These are phyloP conservation scores for Galerucella calmariensis DNA, from an alignment of 2,888 invertebrate species.

Conservation along the genomic window DNA sequence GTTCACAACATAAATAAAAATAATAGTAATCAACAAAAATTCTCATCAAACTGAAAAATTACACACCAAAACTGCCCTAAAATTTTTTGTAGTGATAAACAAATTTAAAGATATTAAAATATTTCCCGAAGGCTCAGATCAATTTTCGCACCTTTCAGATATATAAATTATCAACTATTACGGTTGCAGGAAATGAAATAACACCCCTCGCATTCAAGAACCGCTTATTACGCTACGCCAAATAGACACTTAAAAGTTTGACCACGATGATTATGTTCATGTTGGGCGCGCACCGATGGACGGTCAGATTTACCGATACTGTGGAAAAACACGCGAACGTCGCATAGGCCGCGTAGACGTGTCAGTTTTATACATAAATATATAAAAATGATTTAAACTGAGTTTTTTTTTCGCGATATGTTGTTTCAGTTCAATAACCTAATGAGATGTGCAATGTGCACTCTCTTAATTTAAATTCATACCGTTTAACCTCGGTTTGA, in stretches of 20 bases:
- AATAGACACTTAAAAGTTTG: conserved; percentile 34
- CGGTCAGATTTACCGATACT: conserved; percentile 34
- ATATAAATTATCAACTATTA: conserved; percentile 27
- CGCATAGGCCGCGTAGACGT: conserved; percentile 16
- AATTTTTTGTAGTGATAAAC: conserved; percentile 5
- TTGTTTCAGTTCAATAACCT: conserved; percentile 18
- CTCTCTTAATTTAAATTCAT: not conserved
- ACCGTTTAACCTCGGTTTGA: too few species aligned
- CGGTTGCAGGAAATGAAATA: conserved; percentile 32
- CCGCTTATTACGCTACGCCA: conserved; percentile 29
- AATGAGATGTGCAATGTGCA: conserved; percentile 10
- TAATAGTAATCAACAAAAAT: not conserved
- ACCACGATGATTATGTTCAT: conserved; percentile 31
- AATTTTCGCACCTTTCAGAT: conserved; percentile 24
- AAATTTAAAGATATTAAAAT: not conserved
- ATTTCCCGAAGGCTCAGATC: conserved; percentile 22
- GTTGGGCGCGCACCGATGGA: conserved; percentile 24
- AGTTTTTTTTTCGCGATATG: conserved; percentile 13
- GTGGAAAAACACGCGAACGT: conserved; percentile 38
- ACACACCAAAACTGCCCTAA: not conserved
- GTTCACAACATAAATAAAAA: not conserved
- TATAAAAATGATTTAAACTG: conserved; percentile 5
- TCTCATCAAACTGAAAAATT: not conserved
- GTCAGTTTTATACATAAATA: conserved; percentile 9
- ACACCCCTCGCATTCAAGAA: conserved; percentile 20